A percentile compares a stretch with the other conserved stretches of the same genome.
These are phyloP conservation scores for Zoanthus sansibaricus DNA, from an alignment of 92 coral and sea anemone genomes.

Conservation along the genomic window DNA sequence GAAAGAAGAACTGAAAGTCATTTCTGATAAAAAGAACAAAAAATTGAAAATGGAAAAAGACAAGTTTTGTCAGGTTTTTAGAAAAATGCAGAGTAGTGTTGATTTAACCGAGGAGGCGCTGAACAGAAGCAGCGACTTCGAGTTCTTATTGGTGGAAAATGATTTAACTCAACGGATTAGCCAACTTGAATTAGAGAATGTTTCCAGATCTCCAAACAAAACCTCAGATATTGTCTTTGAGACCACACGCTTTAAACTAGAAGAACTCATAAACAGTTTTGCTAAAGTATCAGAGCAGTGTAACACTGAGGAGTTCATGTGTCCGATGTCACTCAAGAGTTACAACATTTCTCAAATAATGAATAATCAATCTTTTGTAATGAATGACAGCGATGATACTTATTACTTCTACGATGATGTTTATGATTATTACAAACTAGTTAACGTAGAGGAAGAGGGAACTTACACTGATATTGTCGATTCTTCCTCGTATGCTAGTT, in stretches of 20 bases:
- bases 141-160: conserved; percentile 59
- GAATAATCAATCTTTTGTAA: neutral
- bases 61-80: conserved; percentile 29
- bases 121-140: conserved; percentile 47
- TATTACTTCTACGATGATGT: neutral
- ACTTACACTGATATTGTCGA: neutral
- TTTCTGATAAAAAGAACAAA: conserved; percentile 39
- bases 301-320: neutral
- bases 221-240: conserved; percentile 8
- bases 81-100: conserved; percentile 58
- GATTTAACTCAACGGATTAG: conserved; percentile 50
- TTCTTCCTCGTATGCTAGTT: neutral
- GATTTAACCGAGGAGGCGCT: conserved; percentile 57
- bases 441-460: neutral
- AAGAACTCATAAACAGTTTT: neutral
- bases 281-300: conserved; percentile 21
- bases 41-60: conserved; percentile 45
- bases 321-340: neutral
- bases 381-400: neutral
- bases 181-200: conserved; percentile 44
- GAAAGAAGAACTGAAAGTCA: conserved; percentile 27
- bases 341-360: neutral
- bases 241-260: neutral
- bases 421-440: conserved; percentile 17
- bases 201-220: neutral